A percentile compares a stretch with the other conserved stretches of the same genome.
Conservation (phyloP, 2,888 invertebrate genomes). For the Pheosia gnoma region DNA sequence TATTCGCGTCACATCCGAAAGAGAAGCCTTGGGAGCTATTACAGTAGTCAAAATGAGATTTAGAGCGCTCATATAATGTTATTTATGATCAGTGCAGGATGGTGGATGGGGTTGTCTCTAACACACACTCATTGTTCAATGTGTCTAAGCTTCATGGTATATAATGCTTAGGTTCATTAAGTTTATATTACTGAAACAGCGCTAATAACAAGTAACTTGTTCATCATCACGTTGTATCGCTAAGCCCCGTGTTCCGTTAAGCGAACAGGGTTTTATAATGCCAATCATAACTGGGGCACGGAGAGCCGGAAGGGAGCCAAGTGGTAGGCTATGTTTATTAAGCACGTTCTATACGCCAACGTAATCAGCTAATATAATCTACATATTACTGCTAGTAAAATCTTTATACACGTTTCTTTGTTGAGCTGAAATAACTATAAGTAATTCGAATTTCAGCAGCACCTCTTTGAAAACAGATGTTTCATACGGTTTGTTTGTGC, state of each 20-base stretch:
- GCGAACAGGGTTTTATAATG: slow-evolving; percentile 16
- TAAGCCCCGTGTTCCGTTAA: neutral
- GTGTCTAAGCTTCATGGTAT: neutral
- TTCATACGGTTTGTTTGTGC: slow-evolving; percentile 1
- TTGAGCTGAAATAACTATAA: neutral
- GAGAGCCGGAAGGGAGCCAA: slow-evolving; percentile 14
- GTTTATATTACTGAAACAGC: neutral
- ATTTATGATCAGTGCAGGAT: slow-evolving; percentile 67
- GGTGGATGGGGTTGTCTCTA: slow-evolving; percentile 16
- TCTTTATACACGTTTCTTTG: slow-evolving; percentile 17
- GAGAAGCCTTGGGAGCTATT: slow-evolving; percentile 77
- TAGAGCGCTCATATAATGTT: slow-evolving; percentile 81
- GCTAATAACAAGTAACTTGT: neutral
- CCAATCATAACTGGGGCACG: slow-evolving; percentile 21
- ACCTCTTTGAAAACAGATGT: slow-evolving; percentile 1
- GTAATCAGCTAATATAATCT: slow-evolving; percentile 34
- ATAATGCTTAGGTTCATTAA: neutral
- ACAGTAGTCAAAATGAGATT: slow-evolving; percentile 79
- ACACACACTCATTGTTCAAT: neutral
- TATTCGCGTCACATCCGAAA: slow-evolving; percentile 78
- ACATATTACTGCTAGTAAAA: slow-evolving; percentile 29
- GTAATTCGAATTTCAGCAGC: neutral
- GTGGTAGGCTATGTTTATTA: slow-evolving; percentile 7
- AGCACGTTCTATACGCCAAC: neutral
- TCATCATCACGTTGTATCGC: neutral